Conservation (phyloP, 2,888 invertebrate species). For the Sesamia inferens region DNA sequence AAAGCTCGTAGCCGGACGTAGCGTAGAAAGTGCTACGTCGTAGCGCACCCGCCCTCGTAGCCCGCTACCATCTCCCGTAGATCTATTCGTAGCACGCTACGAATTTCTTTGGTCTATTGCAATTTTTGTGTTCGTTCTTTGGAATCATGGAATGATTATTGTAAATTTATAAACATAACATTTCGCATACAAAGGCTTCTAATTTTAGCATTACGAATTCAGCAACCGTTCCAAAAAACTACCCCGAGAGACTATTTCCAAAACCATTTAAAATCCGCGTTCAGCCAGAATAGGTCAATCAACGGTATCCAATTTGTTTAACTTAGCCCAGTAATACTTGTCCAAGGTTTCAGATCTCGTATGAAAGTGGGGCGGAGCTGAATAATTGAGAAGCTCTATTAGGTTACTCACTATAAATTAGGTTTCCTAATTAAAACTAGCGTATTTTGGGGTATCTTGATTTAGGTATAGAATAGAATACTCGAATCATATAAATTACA, state of each 20-base stretch:
- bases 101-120: slow-evolving; percentile 5
- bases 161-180: background rate
- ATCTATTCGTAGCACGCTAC: slow-evolving; percentile 49
- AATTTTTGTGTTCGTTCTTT: background rate
- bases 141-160: background rate
- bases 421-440: slow-evolving; percentile 19
- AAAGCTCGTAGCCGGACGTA: slow-evolving; percentile 43
- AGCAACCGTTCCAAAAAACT: background rate
- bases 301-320: slow-evolving; percentile 21
- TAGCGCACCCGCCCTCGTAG: slow-evolving; percentile 64
- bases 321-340: slow-evolving; percentile 30
- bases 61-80: slow-evolving; percentile 40
- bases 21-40: slow-evolving; percentile 70
- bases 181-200: background rate
- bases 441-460: slow-evolving; percentile 11
- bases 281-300: slow-evolving; percentile 21
- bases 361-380: slow-evolving; percentile 35
- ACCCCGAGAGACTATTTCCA: background rate
- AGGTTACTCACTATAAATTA: slow-evolving; percentile 27
- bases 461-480: background rate
- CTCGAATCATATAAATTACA: too few species aligned
- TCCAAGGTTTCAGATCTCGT: slow-evolving; percentile 26
- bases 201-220: slow-evolving; percentile 8
- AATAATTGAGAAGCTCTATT: slow-evolving; percentile 42
- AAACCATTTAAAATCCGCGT: slow-evolving; percentile 15